Evolutionary conservation across 2,888 invertebrate species (phyloP).

Genomic region (Leucoma salicis): DNA sequence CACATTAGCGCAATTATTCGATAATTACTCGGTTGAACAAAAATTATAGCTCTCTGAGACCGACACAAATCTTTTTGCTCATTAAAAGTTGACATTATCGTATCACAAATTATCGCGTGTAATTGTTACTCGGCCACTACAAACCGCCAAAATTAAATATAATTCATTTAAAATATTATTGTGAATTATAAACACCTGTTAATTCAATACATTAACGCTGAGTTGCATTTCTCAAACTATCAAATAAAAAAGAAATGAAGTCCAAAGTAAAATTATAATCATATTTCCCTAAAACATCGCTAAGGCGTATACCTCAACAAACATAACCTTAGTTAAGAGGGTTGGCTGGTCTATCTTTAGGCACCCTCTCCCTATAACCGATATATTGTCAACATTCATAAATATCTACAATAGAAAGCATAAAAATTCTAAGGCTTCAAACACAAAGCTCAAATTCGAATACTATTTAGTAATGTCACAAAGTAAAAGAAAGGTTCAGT

Average conservation of each 20-base stretch:
- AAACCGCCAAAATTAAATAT: constrained; percentile 11
- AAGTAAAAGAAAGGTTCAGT: constrained; percentile 37
- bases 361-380: constrained; percentile 47
- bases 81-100: constrained; percentile 63
- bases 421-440: constrained; percentile 31
- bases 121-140: constrained; percentile 43
- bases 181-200: not conserved
- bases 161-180: not conserved
- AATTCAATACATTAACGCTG: not conserved
- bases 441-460: constrained; percentile 42
- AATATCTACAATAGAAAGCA: constrained; percentile 58
- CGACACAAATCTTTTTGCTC: constrained; percentile 65
- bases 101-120: constrained; percentile 62
- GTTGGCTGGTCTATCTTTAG: constrained; percentile 43
- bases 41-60: constrained; percentile 59
- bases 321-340: constrained; percentile 38
- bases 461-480: constrained; percentile 24
- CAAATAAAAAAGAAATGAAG: too few species aligned
- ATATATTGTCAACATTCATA: constrained; percentile 61
- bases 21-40: constrained; percentile 71
- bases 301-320: constrained; percentile 29
- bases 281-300: not conserved
- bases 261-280: not conserved
- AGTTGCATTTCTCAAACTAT: too few species aligned
- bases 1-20: constrained; percentile 80